Base-by-base conservation (phyloP, 2,113 vertebrate genomes). In the Ptilorrhoa leucosticta region DNA sequence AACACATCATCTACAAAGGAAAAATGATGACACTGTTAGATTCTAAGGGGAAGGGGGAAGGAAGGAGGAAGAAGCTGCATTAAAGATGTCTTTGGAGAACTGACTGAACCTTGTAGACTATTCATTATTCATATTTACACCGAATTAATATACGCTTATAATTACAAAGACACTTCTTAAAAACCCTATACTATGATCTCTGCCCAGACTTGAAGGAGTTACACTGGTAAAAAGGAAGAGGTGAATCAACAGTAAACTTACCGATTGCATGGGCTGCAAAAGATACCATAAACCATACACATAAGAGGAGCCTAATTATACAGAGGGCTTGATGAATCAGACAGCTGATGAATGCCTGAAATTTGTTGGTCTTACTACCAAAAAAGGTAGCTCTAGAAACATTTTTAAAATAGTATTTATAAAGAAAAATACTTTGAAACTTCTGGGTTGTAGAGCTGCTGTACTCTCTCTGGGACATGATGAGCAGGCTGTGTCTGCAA, bases 1-100 rank as follows among this genome's bases (percentile, higher is more conserved):
- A 99, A 99, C 45, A 99, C 99, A 51, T 99, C 99, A 98, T 99
- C 99, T 99, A 78, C 60, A 97, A 97, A 65, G 37, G 48, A 64
- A 93, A 11, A 93, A 83, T 30, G 30, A 87, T 81, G 27, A 60
- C 22, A 76, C 84, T 82, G 13, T 95, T 69, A 93, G 48, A 53
- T 47, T 92, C 23, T 48, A 39, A 10, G 3, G 19, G 15, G 31
- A 65, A 6, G 1, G 5, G 3, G 8, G 19, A 72, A 83, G 2
- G 4, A 89, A 6, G 56, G 28, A 72, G 7, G 23, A 61, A 79
- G 40, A 61, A 76, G 17, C 6, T 80, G 35, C 37, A 85, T 33
- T 76, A 35, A 85, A 85, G 7, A 51, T 8, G 6, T 30, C 65
- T 86, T 40, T n/a, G 37, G 35, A 86, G 27, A 93, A 79, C 45